Percentiles rank a stretch among this genome's conserved stretches.
Conservation (phyloP, 2,113 vertebrate species). For the Peromyscus maniculatus region DNA sequence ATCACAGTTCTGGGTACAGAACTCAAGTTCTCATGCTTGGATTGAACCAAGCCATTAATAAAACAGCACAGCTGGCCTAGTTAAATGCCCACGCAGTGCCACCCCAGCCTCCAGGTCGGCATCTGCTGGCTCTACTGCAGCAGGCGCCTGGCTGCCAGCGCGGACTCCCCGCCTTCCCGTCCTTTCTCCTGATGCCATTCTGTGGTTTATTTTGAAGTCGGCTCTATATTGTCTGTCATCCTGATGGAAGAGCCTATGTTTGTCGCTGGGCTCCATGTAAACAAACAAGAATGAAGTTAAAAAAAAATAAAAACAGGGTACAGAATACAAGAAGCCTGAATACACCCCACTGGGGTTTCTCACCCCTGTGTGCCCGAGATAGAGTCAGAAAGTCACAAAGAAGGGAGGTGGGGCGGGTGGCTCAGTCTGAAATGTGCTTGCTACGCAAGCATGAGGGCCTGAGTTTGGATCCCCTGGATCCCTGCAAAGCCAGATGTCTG, state of each 20-base stretch:
- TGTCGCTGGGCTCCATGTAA: constrained; percentile 2
- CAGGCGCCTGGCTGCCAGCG: not conserved
- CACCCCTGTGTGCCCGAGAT: not conserved
- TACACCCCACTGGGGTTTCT: not conserved
- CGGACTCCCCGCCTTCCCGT: not conserved
- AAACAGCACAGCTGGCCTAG: not conserved
- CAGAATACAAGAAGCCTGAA: not conserved
- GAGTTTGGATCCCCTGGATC: not conserved
- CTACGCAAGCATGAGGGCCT: not conserved
- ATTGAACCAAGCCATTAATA: not conserved
- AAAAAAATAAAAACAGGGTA: not conserved
- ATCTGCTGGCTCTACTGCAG: constrained; percentile 26
- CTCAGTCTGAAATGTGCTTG: too few relatives aligned
- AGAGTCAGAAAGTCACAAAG: not conserved
- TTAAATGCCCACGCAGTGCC: not conserved
- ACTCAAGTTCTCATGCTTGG: not conserved
- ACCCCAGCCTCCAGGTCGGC: not conserved
- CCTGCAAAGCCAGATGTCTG: not conserved
- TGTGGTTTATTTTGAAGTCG: constrained; percentile 17
- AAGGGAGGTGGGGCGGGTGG: too few relatives aligned
- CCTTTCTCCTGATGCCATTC: not conserved
- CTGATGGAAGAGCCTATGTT: not conserved
- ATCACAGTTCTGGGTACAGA: not conserved
- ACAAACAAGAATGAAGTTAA: not conserved
- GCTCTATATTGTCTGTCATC: not conserved